Conservation (phyloP, 2,113 vertebrate genomes). For the Carollia perspicillata region DNA sequence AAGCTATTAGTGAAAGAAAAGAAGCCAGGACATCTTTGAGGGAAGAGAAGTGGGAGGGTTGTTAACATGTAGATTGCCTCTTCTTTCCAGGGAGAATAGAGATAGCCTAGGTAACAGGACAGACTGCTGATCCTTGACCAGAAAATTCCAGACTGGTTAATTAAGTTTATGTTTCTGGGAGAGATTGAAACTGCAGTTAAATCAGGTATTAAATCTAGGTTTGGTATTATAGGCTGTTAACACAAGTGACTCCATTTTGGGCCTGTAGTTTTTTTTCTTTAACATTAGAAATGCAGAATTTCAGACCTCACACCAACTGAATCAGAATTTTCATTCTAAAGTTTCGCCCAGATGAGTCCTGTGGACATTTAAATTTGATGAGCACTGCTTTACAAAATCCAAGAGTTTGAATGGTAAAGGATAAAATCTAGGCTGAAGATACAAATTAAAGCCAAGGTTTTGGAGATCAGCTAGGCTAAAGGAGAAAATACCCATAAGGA, state of each 20-base stretch:
- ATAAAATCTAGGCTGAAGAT: not conserved
- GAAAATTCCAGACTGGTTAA: not conserved
- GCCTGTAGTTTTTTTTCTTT: not conserved
- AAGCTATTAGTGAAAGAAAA: not conserved
- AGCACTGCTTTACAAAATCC: not conserved
- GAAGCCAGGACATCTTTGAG: not conserved
- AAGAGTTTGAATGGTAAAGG: not conserved
- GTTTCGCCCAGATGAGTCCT: not conserved
- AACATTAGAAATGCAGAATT: not conserved
- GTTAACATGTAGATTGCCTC: not conserved
- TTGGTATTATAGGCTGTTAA: not conserved
- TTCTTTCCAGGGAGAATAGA: not conserved
- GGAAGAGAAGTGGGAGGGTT: not conserved
- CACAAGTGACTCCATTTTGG: not conserved
- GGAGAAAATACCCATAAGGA: not conserved
- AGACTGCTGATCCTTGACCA: not conserved
- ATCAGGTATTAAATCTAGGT: not conserved
- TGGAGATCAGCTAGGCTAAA: not conserved
- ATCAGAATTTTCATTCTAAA: conserved; percentile 13
- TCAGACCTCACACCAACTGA: not conserved
- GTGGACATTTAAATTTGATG: not conserved
- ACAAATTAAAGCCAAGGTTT: conserved; percentile 14
- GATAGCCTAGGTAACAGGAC: not conserved
- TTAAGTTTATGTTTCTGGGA: not conserved
- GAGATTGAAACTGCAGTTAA: not conserved